Evolutionary conservation across 1,140 invertebrate genomes (phyloP).

Genomic region (Phymorhynchus buccinoides): DNA sequence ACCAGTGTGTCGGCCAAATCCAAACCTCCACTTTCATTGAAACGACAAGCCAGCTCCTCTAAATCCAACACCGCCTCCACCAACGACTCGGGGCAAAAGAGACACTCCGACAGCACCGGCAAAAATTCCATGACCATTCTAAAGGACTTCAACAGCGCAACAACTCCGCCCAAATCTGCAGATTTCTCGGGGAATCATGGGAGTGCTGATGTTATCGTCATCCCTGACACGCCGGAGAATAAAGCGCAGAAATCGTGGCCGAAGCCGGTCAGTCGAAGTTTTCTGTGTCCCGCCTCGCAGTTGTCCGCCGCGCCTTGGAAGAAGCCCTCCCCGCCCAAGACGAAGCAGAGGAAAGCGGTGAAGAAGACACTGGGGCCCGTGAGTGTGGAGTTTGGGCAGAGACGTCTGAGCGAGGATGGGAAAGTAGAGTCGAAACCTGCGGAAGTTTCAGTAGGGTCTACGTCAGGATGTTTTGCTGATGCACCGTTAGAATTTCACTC

Average conservation of each 20-base stretch:
- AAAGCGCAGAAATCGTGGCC: slow-evolving; percentile 24
- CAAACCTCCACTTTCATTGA: neutral
- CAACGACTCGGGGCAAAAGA: neutral
- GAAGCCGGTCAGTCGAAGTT: slow-evolving; percentile 47
- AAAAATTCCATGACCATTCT: neutral
- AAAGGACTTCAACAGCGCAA: neutral
- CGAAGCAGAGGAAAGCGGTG: slow-evolving; percentile 32
- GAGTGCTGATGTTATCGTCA: slow-evolving; percentile 41
- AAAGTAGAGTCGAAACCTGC: neutral
- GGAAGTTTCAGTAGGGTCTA: neutral
- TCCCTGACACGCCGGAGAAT: slow-evolving; percentile 53
- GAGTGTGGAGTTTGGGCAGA: slow-evolving; percentile 40
- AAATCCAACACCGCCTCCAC: neutral
- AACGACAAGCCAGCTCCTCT: neutral
- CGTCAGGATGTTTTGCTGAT: neutral
- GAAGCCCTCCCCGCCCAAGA: slow-evolving; percentile 32
- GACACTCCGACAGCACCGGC: neutral
- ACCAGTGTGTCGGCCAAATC: neutral
- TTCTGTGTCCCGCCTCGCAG: slow-evolving; percentile 34
- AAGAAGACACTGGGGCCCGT: slow-evolving; percentile 43
- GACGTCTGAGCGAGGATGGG: neutral
- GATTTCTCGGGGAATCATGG: neutral
- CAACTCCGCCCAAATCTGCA: slow-evolving; percentile 25
- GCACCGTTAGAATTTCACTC: neutral
- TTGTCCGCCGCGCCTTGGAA: slow-evolving; percentile 43